Conservation (phyloP, 2,888 invertebrate genomes). For the Spatulosminthurus flaviceps region DNA sequence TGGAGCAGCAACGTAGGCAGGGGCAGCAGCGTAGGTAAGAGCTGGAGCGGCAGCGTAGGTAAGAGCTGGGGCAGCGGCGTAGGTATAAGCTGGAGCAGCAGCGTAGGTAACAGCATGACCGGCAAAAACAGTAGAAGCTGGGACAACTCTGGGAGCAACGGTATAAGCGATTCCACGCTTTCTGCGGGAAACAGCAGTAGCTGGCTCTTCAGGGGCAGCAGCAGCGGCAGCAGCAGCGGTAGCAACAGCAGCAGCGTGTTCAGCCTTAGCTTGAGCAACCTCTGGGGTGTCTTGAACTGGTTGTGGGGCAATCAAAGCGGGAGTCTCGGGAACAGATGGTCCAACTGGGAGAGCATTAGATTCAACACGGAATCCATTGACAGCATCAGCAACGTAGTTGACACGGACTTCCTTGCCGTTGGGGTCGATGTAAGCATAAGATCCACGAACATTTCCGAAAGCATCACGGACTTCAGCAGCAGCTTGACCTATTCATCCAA, state of each 20-base stretch:
- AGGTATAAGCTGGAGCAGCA: conserved; percentile 50
- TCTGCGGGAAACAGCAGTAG: conserved; percentile 48
- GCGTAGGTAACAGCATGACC: conserved; percentile 64
- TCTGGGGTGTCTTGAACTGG: conserved; percentile 68
- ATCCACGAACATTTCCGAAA: conserved; percentile 61
- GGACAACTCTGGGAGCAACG: conserved; percentile 61
- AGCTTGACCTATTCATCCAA: conserved; percentile 54
- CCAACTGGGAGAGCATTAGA: conserved; percentile 67
- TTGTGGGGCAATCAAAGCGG: conserved; percentile 49
- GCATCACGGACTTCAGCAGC: conserved; percentile 62
- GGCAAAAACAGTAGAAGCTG: conserved; percentile 52
- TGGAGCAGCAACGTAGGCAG: conserved; percentile 10
- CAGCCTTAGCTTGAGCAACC: conserved; percentile 65
- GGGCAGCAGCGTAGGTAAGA: conserved; percentile 47
- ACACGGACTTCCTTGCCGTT: conserved; percentile 67
- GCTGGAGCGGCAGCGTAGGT: conserved; percentile 36
- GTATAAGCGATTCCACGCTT: conserved; percentile 57
- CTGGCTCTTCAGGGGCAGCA: conserved; percentile 64
- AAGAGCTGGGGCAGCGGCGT: conserved; percentile 58
- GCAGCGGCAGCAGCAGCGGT: conserved; percentile 64
- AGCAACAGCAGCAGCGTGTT: not conserved
- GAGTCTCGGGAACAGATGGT: conserved; percentile 55
- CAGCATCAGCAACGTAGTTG: conserved; percentile 68
- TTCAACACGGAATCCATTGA: conserved; percentile 67
- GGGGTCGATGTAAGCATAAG: conserved; percentile 67